These are phyloP conservation scores for Leucoraja erinaceus DNA, from an alignment of 2,113 vertebrate genomes.

Conservation along the genomic window DNA sequence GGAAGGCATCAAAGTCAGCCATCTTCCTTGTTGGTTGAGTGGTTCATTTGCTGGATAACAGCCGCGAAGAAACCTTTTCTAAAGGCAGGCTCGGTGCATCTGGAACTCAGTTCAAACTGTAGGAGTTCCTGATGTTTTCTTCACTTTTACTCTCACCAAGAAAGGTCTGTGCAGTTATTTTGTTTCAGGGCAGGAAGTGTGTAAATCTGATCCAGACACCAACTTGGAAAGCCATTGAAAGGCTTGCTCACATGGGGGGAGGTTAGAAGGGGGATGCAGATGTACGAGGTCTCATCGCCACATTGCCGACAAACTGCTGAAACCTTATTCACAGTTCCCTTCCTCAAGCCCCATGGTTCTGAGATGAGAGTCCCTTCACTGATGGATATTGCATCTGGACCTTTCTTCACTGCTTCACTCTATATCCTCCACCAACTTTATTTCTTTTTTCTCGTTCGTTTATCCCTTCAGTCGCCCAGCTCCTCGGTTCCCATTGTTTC, in stretches of 20 bases:
- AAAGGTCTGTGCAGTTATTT: not conserved
- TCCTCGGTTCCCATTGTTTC: not conserved
- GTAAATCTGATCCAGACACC: conserved; percentile 25
- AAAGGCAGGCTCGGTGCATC: not conserved
- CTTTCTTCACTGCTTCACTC: not conserved
- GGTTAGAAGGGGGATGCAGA: not conserved
- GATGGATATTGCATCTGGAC: conserved; percentile 13
- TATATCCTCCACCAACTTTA: not conserved
- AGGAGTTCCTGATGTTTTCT: not conserved
- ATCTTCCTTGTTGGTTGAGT: no score
- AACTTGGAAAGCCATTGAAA: not conserved
- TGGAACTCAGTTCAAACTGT: conserved; percentile 19
- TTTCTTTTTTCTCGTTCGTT: not conserved
- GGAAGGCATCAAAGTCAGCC: no score
- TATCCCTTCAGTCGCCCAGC: not conserved
- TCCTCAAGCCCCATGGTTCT: not conserved
- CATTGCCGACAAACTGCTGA: not conserved
- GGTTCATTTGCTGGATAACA: no score
- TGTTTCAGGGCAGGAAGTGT: not conserved
- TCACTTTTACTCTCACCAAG: not conserved
- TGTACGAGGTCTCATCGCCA: not conserved
- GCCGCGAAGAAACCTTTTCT: not conserved
- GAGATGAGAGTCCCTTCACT: not conserved
- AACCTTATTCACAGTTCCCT: not conserved
- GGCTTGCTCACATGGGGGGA: not conserved